phyloP scores from a whole-genome alignment of 2,797 vertebrate genomes.

The Chanos chanos region DNA sequence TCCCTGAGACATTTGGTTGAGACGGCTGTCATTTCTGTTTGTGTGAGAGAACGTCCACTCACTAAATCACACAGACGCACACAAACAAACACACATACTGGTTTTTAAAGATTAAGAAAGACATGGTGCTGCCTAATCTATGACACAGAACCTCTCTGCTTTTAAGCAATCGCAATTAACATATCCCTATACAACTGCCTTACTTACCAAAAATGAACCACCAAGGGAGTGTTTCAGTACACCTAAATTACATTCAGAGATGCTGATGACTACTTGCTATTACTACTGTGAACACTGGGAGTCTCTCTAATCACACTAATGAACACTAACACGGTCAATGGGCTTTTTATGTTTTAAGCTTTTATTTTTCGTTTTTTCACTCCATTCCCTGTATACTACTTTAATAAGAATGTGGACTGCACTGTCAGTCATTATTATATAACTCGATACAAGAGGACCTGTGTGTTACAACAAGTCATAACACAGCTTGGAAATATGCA shows the following conservation, averaged over 20 bases:
- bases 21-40: slow-evolving; percentile 21
- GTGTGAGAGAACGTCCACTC: slow-evolving; percentile 26
- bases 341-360: background rate
- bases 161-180: no score
- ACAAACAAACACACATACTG: background rate
- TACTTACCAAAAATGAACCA: no score
- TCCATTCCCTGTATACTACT: no score
- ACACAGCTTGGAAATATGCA: no score
- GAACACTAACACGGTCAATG: background rate
- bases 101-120: background rate
- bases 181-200: no score
- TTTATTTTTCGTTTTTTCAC: background rate
- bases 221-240: no score
- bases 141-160: no score
- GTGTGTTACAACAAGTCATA: no score
- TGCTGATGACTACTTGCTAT: slow-evolving; percentile 41
- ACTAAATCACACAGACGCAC: slow-evolving; percentile 23
- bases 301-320: slow-evolving; percentile 54
- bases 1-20: slow-evolving; percentile 35
- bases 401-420: no score
- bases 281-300: slow-evolving; percentile 44
- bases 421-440: no score
- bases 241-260: slow-evolving; percentile 4
- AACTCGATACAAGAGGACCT: no score
- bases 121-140: no score